These are phyloP conservation scores for Embidobia sp. DNA, from an alignment of 2,888 invertebrate species.

Conservation along the genomic window DNA sequence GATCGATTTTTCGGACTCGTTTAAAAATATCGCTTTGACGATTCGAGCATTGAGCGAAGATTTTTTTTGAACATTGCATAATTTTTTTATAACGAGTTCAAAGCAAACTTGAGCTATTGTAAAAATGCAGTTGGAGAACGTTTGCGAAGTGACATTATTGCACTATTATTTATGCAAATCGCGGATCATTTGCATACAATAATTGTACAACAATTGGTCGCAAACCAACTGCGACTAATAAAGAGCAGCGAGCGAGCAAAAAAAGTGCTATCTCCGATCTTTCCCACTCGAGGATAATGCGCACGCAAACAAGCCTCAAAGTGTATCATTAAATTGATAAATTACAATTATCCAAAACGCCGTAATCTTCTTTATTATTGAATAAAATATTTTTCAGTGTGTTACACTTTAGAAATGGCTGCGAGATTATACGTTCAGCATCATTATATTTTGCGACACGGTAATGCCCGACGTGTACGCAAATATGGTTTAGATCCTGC, in stretches of 20 bases:
- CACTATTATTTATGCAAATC: too few relatives aligned
- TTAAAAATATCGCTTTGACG: too few relatives aligned
- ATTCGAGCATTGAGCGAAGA: too few relatives aligned
- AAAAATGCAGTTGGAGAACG: too few relatives aligned
- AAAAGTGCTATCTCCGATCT: slow-evolving; percentile 33
- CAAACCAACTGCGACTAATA: neutral
- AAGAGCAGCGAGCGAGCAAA: slow-evolving; percentile 8
- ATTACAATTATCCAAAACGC: slow-evolving; percentile 35
- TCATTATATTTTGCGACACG: slow-evolving; percentile 48
- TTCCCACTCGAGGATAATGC: slow-evolving; percentile 32
- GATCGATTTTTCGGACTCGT: too few relatives aligned
- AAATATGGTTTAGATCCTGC: slow-evolving; percentile 34
- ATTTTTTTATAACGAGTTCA: too few relatives aligned
- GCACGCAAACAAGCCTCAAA: slow-evolving; percentile 44
- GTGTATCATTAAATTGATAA: slow-evolving; percentile 56
- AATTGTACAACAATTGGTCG: too few relatives aligned
- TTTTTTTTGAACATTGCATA: too few relatives aligned
- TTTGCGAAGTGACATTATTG: too few relatives aligned
- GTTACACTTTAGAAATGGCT: slow-evolving; percentile 39
- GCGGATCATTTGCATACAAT: too few relatives aligned
- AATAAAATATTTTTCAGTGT: slow-evolving; percentile 41
- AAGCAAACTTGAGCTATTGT: too few relatives aligned
- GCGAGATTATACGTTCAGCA: slow-evolving; percentile 39
- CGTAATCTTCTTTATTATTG: slow-evolving; percentile 44
- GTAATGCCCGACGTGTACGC: slow-evolving; percentile 24